Percentiles rank a stretch among this genome's conserved stretches.
These are phyloP conservation scores for Temnothorax nylanderi DNA, from an alignment of 1,140 invertebrate genomes.

Conservation along the genomic window DNA sequence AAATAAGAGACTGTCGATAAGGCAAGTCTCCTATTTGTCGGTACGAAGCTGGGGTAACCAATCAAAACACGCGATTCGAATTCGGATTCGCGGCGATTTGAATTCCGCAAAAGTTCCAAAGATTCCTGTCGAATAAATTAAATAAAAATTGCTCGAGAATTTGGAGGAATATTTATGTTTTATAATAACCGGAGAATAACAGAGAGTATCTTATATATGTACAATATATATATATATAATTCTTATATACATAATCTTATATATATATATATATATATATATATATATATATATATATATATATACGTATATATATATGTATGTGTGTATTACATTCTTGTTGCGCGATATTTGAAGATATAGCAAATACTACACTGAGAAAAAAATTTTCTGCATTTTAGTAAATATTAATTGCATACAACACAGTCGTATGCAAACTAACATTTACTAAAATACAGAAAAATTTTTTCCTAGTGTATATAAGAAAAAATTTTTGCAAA, in stretches of 20 bases:
- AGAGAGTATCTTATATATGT: not conserved
- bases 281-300: too few relatives aligned
- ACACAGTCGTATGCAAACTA: too few relatives aligned
- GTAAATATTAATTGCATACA: too few relatives aligned
- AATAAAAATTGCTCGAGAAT: not conserved
- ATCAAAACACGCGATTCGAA: not conserved
- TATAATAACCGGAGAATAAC: not conserved
- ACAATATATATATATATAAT: too few relatives aligned
- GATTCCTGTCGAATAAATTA: not conserved
- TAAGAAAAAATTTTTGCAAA: too few relatives aligned
- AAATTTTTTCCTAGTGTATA: too few relatives aligned
- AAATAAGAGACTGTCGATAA: not conserved
- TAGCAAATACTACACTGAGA: not conserved
- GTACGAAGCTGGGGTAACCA: not conserved
- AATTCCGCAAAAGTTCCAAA: not conserved
- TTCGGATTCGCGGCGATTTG: not conserved
- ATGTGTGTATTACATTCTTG: not conserved
- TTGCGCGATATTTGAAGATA: not conserved
- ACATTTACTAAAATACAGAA: too few relatives aligned
- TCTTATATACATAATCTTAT: too few relatives aligned
- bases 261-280: too few relatives aligned
- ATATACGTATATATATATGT: too few relatives aligned
- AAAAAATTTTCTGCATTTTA: too few relatives aligned
- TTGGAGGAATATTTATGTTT: not conserved
- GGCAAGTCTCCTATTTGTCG: conserved; percentile 6